Base-by-base conservation (phyloP, 2,888 invertebrate genomes). In the Andricus curvator region DNA sequence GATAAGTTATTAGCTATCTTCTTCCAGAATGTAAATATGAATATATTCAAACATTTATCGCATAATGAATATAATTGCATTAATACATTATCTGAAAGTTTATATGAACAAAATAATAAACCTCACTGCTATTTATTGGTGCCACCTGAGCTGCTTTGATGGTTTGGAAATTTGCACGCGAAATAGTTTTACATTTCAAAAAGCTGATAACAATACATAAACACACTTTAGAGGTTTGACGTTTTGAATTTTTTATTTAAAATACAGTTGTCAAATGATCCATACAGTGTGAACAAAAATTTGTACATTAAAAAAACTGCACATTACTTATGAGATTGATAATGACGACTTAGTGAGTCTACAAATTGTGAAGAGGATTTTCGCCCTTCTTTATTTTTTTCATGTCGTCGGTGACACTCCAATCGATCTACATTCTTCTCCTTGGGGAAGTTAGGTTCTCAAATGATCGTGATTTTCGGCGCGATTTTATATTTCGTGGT, bases 401-500 rank as follows among this genome's bases (percentile, higher is more conserved):
- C 29, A 17, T 29, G 25, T 64, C 6, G 64, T 64, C 29, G 64
- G 15, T 64, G 64, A 29, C 64, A 64, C 29, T 64, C 8, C 17
- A 64, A 64, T 64, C 29, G 64, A 64, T 64, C 64, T 29, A 29
- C 48, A 48, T 17, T 48, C 17, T 48, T 17, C 29, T 15, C 17
- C 17, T 29, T 5, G 64, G 29, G 64, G 64, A 29, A 64, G 15
- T 17, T 29, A 17, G 29, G 41, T 41, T 68, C 84, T 88, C 85
- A 85, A 87, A 88, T 87, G 86, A 88, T 88, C 85, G 87, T 87
- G 87, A 89, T 90, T 88, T 89, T 88, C 87, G 85, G 86, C 84
- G 86, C 86, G 88, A 88, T 88, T 87, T 89, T 86, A 86, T 88
- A 85, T 88, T 90, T 89, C 87, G 85, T 88, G 89, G 88, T 88